phyloP scores from a whole-genome alignment of 1,140 invertebrate genomes.

The Tetraneura akinire region DNA sequence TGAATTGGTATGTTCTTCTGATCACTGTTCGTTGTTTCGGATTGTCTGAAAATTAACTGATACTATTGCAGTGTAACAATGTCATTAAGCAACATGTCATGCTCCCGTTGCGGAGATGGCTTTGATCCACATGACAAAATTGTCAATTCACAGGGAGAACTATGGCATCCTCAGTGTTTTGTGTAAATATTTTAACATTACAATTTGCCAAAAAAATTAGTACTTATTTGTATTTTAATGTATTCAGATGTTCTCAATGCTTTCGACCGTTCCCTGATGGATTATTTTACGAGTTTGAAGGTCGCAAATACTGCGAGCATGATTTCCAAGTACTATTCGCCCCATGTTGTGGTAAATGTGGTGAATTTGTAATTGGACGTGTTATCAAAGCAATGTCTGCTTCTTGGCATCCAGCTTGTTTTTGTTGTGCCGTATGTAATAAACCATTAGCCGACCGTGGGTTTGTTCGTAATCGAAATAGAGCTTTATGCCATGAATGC shows the following conservation, averaged over 20 bases:
- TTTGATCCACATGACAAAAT: slow-evolving; percentile 97
- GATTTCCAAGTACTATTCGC: slow-evolving; percentile 99
- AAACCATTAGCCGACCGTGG: slow-evolving; percentile 92
- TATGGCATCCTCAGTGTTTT: slow-evolving; percentile 99
- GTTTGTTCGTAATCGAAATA: slow-evolving; percentile 91
- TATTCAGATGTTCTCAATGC: slow-evolving; percentile 92
- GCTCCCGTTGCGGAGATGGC: slow-evolving; percentile 89
- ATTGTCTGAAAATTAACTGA: slow-evolving; percentile 35
- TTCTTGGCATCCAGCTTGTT: slow-evolving; percentile 98
- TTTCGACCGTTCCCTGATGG: slow-evolving; percentile 97
- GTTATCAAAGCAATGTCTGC: slow-evolving; percentile 99
- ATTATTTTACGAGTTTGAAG: slow-evolving; percentile 99
- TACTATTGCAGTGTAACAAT: slow-evolving; percentile 70
- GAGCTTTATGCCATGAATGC: slow-evolving; percentile 95
- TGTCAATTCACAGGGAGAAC: slow-evolving; percentile 96
- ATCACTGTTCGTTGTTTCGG: background rate
- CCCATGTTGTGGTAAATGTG: slow-evolving; percentile 96
- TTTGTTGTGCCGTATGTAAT: slow-evolving; percentile 91
- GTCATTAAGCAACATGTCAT: slow-evolving; percentile 87
- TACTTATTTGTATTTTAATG: too few relatives aligned
- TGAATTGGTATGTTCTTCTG: background rate
- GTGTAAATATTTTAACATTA: slow-evolving; percentile 74
- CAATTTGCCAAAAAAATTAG: background rate
- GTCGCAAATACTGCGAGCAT: slow-evolving; percentile 98
- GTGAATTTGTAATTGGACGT: slow-evolving; percentile 93